Percentiles rank a stretch among this genome's conserved stretches.
Conservation (phyloP, 2,797 vertebrate species). For the Sebastes trivittatus region DNA sequence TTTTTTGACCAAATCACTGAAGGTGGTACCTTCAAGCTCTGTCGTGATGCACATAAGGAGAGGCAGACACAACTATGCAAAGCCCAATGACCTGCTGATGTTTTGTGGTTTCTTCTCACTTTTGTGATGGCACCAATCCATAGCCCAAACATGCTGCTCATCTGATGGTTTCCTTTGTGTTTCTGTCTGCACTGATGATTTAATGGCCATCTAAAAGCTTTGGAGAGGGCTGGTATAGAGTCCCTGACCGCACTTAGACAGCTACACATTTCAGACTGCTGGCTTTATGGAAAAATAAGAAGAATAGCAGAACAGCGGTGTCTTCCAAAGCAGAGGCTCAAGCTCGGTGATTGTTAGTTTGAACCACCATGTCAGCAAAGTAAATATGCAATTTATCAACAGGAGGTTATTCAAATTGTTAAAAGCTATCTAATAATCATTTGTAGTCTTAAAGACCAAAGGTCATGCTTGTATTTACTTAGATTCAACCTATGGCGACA, state of each 20-base stretch:
- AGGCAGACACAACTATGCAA: neutral
- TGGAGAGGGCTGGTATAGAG: neutral
- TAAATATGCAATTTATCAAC: neutral
- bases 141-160: neutral
- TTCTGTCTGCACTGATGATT: conserved; percentile 22
- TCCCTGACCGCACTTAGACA: conserved; percentile 26
- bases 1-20: neutral
- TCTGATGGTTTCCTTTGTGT: neutral
- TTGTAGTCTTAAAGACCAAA: neutral
- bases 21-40: neutral
- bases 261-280: neutral
- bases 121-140: neutral
- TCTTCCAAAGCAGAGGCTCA: neutral
- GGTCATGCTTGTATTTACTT: neutral
- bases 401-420: neutral
- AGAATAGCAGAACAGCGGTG: neutral
- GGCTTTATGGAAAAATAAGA: neutral
- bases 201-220: conserved; percentile 51
- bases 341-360: neutral
- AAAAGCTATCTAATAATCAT: neutral
- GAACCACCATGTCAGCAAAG: neutral
- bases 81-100: neutral
- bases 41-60: neutral
- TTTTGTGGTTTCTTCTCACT: conserved; percentile 5
- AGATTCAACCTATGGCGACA: neutral